Percentiles rank a stretch among this genome's conserved stretches.
Evolutionary conservation across 2,797 vertebrate species (phyloP).

Genomic region (Echeneis naucrates): DNA sequence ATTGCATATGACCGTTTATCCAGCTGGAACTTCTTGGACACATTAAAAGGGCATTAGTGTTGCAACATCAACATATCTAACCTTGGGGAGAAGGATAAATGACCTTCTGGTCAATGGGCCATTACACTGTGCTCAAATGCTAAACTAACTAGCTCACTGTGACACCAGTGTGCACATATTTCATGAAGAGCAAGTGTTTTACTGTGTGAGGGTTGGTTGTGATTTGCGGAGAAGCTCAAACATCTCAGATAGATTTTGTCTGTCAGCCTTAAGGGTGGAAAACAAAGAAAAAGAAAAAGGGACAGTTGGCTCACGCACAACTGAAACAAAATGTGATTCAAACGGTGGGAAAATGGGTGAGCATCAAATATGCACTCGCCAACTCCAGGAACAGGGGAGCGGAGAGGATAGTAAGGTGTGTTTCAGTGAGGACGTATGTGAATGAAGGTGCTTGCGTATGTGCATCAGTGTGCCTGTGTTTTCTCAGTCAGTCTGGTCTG

Average conservation of each 20-base stretch:
- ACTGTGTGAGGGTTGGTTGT: slow-evolving; percentile 37
- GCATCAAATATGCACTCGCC: neutral
- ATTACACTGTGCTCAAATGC: slow-evolving; percentile 70
- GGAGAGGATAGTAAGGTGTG: slow-evolving; percentile 12
- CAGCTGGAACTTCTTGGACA: slow-evolving; percentile 79
- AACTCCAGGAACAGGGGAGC: neutral
- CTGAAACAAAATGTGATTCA: neutral
- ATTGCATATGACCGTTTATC: slow-evolving; percentile 75
- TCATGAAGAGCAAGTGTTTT: slow-evolving; percentile 41
- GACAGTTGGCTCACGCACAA: slow-evolving; percentile 11
- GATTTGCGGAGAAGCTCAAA: slow-evolving; percentile 34
- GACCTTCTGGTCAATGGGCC: slow-evolving; percentile 78
- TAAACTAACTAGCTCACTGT: slow-evolving; percentile 68
- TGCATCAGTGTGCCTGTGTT: slow-evolving; percentile 44
- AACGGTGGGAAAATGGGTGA: neutral
- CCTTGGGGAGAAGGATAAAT: slow-evolving; percentile 76
- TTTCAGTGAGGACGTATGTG: slow-evolving; percentile 29
- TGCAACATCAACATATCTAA: slow-evolving; percentile 72
- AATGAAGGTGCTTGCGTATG: slow-evolving; percentile 37
- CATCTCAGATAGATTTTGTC: slow-evolving; percentile 34
- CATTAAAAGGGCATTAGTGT: slow-evolving; percentile 82
- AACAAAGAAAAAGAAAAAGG: neutral
- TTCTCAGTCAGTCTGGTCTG: slow-evolving; percentile 57
- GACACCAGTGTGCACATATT: slow-evolving; percentile 61
- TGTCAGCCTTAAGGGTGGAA: neutral